Evolutionary conservation across 2,888 invertebrate genomes (phyloP), one percentile per base, ranked within the genome.

Genomic region (Beris chalybata): DNA sequence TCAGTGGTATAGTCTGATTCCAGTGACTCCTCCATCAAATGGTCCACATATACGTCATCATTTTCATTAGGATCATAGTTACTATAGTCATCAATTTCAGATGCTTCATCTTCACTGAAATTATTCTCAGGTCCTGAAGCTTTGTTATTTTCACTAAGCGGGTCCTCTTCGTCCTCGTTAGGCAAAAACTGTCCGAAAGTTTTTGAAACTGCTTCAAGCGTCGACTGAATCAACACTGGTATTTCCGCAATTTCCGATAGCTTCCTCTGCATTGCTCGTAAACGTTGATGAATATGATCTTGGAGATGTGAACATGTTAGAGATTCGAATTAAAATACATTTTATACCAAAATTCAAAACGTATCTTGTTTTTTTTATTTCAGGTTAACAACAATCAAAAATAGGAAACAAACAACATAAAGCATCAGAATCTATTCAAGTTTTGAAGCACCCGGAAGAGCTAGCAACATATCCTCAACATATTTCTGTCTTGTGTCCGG

Each of bases 171-270:
- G 38, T 4, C 4, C 13, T 68, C 68, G 4, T 69, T 55, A 6
- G 75, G 73, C 56, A 74, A 70, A 38, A 80, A 71, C 67, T 74
- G 74, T 22, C 76, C 78, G 71, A 80, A 79, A 12, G 77, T 79
- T 67, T 78, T 78, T 12, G 80, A 76, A 3, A 81, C 80, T 1
- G 79, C 77, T 71, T 77, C 77, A 69, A 81, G 71, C 4, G 81
- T 81, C 3, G 79, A 79, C 66, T 76, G 76, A 1, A 81, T 72
- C 30, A 81, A 76, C 70, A 75, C 76, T 4, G 81, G 81, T 68
- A 81, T 80, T 70, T 79, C 78, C 31, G 81, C 79, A 44, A 81
- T 80, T 74, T 80, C 79, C 30, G 79, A 76, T 12, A 81, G 67
- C 65, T 80, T 79, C n/a, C 77, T 75, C 67, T 81, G 81, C 79